A percentile compares a stretch with the other conserved stretches of the same genome.
phyloP scores from a whole-genome alignment of 2,797 vertebrate species.

The Etheostoma perlongum region DNA sequence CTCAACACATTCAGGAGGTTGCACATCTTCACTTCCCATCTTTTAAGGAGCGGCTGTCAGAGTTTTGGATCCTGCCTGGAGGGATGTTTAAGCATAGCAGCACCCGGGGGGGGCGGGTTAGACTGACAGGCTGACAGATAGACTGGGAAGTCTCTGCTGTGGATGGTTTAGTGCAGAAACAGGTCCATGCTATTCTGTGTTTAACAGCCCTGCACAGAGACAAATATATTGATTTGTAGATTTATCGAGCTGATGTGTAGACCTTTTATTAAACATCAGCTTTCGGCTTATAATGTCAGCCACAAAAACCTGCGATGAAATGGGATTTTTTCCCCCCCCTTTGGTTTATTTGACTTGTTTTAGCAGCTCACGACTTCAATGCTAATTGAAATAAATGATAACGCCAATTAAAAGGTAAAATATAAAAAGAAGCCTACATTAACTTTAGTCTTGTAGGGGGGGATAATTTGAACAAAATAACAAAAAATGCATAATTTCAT shows the following conservation, averaged over 20 bases:
- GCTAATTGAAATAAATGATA: neutral
- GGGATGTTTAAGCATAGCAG: slow-evolving; percentile 70
- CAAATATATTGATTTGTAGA: slow-evolving; percentile 37
- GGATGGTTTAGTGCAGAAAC: slow-evolving; percentile 13
- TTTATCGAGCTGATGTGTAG: slow-evolving; percentile 17
- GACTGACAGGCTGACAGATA: slow-evolving; percentile 66
- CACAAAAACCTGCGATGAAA: neutral
- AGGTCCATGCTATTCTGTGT: slow-evolving; percentile 28
- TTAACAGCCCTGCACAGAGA: slow-evolving; percentile 25
- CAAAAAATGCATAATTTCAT: neutral
- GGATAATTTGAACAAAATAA: neutral
- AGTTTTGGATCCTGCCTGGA: slow-evolving; percentile 65
- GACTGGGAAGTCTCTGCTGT: slow-evolving; percentile 35
- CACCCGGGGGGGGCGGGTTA: slow-evolving; percentile 36
- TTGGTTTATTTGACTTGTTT: neutral
- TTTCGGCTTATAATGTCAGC: slow-evolving; percentile 17
- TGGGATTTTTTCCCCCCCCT: neutral
- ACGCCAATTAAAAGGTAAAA: neutral
- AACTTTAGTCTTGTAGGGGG: neutral
- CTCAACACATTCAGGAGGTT: slow-evolving; percentile 45
- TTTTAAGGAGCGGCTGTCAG: slow-evolving; percentile 56
- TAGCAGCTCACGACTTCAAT: neutral
- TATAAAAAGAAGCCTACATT: no score
- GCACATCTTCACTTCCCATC: slow-evolving; percentile 56
- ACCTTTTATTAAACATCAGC: slow-evolving; percentile 35